Percentiles rank a stretch among this genome's conserved stretches.
These are phyloP conservation scores for Drosophila subsilvestris DNA, from an alignment of 2,888 invertebrate genomes.

Conservation along the genomic window DNA sequence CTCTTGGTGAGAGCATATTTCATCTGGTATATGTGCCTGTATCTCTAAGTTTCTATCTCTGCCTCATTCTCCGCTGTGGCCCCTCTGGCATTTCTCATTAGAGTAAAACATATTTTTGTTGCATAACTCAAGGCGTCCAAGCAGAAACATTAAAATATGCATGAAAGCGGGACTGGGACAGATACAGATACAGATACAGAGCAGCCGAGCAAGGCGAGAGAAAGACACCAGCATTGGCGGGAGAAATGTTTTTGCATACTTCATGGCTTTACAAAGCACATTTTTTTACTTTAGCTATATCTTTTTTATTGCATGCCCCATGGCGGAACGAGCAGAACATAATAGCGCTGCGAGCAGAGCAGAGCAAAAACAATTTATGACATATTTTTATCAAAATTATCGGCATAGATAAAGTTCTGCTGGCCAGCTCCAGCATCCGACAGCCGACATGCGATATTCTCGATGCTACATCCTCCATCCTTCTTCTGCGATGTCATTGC, in stretches of 20 bases:
- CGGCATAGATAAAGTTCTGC: constrained; percentile 43
- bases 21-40: not conserved
- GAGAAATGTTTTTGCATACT: constrained; percentile 22
- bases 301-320: constrained; percentile 6
- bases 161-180: not conserved
- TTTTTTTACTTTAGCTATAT: not conserved
- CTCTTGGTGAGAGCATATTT: constrained; percentile 1
- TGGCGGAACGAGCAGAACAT: not conserved
- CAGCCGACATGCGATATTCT: not conserved
- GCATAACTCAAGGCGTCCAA: constrained; percentile 54
- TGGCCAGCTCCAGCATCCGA: not conserved
- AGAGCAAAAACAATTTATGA: constrained; percentile 47
- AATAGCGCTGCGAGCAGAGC: not conserved
- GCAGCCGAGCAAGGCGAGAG: too few species aligned
- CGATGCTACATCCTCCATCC: not conserved
- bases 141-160: constrained; percentile 32
- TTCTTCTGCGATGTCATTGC: constrained; percentile 19
- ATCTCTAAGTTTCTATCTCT: not conserved
- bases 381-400: constrained; percentile 51
- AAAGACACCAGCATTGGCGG: not conserved
- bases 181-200: not conserved
- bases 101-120: constrained; percentile 28
- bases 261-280: not conserved
- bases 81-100: constrained; percentile 30
- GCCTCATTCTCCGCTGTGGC: not conserved